Evolutionary conservation across 1,140 invertebrate species (phyloP).

Genomic region (Luehdorfia chinensis): DNA sequence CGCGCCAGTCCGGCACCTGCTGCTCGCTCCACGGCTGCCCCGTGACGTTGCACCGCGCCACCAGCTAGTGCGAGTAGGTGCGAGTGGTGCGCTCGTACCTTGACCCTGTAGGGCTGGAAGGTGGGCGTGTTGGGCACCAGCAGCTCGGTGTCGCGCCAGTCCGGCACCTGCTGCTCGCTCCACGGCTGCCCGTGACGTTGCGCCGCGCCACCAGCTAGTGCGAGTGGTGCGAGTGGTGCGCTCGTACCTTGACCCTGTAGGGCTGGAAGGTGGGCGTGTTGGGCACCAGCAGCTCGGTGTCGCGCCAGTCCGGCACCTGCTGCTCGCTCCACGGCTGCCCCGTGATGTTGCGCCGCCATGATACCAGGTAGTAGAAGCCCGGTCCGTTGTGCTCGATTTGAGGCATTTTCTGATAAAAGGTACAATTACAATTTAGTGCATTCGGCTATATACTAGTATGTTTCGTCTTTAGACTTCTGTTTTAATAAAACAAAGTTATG

Average conservation of each 20-base stretch:
- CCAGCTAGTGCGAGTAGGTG: conserved; percentile 93
- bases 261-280: conserved; percentile 93
- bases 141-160: too few relatives aligned
- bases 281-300: conserved; percentile 81
- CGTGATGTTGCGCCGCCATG: conserved; percentile 88
- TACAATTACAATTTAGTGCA: too few relatives aligned
- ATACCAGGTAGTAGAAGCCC: conserved; percentile 94
- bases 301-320: conserved; percentile 88
- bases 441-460: too few relatives aligned
- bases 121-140: too few relatives aligned
- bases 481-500: too few relatives aligned
- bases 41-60: conserved; percentile 88
- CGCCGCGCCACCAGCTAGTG: too few relatives aligned
- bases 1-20: conserved; percentile 88
- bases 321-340: conserved; percentile 84
- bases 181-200: too few relatives aligned
- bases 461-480: too few relatives aligned
- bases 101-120: too few relatives aligned
- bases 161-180: too few relatives aligned
- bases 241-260: conserved; percentile 90
- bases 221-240: too few relatives aligned
- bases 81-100: conserved; percentile 97
- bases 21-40: conserved; percentile 84
- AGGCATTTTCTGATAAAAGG: conserved; percentile 89
- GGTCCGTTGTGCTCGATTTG: conserved; percentile 97